phyloP scores from a whole-genome alignment of 1,140 invertebrate species.

The Riptortus pedestris region DNA sequence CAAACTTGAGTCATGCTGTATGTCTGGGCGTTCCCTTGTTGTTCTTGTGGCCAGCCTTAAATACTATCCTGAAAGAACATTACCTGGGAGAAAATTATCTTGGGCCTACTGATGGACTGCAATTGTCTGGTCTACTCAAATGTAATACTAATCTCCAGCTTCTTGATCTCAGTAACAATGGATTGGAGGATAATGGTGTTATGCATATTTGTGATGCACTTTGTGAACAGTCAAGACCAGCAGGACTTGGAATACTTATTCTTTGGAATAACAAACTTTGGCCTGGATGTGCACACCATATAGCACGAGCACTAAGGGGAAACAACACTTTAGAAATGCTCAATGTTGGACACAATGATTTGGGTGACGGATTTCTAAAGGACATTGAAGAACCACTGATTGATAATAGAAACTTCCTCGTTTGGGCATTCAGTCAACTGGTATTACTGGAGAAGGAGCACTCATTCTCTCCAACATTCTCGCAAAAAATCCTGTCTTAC shows the following conservation, averaged over 20 bases:
- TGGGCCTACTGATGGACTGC: constrained; percentile 59
- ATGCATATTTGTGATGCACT: constrained; percentile 60
- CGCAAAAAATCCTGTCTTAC: constrained; percentile 48
- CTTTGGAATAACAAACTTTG: constrained; percentile 80
- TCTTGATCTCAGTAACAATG: constrained; percentile 68
- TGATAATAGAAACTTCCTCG: constrained; percentile 49
- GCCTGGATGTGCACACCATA: constrained; percentile 51
- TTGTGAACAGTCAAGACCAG: constrained; percentile 46
- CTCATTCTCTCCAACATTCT: constrained; percentile 56
- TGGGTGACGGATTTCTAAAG: constrained; percentile 57
- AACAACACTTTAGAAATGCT: constrained; percentile 56
- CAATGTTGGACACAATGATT: constrained; percentile 61
- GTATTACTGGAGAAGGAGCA: constrained; percentile 57
- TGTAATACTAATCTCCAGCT: constrained; percentile 60
- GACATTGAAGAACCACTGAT: constrained; percentile 54
- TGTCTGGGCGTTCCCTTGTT: too few species aligned
- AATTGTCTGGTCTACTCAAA: constrained; percentile 58
- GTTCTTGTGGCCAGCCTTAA: too few species aligned
- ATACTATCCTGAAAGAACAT: constrained; percentile 65
- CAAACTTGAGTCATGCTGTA: too few species aligned
- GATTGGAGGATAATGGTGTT: constrained; percentile 61
- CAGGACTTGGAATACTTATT: constrained; percentile 56
- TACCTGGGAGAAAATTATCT: constrained; percentile 74
- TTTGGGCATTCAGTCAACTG: constrained; percentile 56
- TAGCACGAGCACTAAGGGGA: constrained; percentile 48